These are phyloP conservation scores for Scaptomyza tumidula DNA, from an alignment of 2,888 invertebrate species.

Conservation along the genomic window DNA sequence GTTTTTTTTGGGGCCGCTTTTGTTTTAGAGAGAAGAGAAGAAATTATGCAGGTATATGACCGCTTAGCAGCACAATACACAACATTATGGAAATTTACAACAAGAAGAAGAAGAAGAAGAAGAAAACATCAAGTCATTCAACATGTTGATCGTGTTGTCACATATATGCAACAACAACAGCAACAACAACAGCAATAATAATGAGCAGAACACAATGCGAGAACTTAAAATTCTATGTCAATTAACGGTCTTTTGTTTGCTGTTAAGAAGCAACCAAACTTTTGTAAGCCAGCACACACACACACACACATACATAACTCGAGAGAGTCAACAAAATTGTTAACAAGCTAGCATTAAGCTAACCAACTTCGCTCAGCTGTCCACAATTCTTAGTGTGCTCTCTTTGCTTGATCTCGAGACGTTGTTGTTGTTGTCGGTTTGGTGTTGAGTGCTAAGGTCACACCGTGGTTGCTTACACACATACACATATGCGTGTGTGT, in stretches of 20 bases:
- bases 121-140: constrained; percentile 34
- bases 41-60: constrained; percentile 66
- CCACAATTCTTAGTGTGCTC: constrained; percentile 13
- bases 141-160: constrained; percentile 57
- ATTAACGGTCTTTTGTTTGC: constrained; percentile 81
- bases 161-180: constrained; percentile 35
- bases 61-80: constrained; percentile 45
- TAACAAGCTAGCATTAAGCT: constrained; percentile 48
- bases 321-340: constrained; percentile 31
- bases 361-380: constrained; percentile 45
- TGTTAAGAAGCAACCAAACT: constrained; percentile 28
- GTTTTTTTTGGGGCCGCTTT: constrained; percentile 45
- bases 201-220: constrained; percentile 18
- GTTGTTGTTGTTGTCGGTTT: constrained; percentile 12
- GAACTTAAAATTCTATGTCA: constrained; percentile 76
- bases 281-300: constrained; percentile 16
- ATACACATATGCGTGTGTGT: constrained; percentile 7
- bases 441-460: constrained; percentile 69
- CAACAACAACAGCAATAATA: constrained; percentile 10
- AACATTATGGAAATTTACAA: constrained; percentile 62
- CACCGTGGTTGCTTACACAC: constrained; percentile 48
- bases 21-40: constrained; percentile 56
- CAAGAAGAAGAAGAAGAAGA: constrained; percentile 2
- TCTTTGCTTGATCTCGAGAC: constrained; percentile 18
- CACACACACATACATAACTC: neutral